Conservation (phyloP, 2,113 vertebrate species). For the Eulacestoma nigropectus region DNA sequence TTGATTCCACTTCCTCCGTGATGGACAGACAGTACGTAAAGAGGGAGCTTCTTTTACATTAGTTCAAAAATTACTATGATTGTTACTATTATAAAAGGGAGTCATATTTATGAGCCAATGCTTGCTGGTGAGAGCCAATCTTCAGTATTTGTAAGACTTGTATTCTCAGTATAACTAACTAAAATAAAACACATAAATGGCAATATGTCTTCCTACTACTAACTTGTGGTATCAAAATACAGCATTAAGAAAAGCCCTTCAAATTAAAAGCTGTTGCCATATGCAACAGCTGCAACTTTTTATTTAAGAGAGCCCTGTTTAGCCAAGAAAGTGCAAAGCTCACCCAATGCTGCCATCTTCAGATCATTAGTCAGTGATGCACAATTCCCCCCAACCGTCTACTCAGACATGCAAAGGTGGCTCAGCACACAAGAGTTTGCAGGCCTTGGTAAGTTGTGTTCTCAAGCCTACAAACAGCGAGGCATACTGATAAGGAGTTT, state of each 20-base stretch:
- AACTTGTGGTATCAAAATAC: constrained; percentile 1
- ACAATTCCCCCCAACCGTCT: not conserved
- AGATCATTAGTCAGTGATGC: constrained; percentile 25
- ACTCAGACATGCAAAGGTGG: not conserved
- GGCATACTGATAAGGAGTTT: not conserved
- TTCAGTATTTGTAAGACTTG: not conserved
- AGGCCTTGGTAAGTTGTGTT: not conserved
- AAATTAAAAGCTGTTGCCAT: constrained; percentile 7
- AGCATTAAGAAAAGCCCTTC: constrained; percentile 45
- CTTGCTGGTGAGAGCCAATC: not conserved
- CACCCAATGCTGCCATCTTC: constrained; percentile 80
- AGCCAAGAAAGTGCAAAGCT: constrained; percentile 14
- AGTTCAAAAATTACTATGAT: not conserved
- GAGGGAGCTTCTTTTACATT: not conserved
- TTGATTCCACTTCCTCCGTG: not conserved
- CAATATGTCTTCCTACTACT: not conserved
- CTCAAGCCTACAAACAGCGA: not conserved
- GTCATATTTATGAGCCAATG: not conserved
- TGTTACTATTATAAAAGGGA: not conserved
- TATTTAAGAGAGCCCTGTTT: not conserved
- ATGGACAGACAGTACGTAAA: not conserved
- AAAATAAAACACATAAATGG: constrained; percentile 22
- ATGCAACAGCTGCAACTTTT: not conserved
- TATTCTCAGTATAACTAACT: not conserved
- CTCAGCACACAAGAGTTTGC: too few species aligned